phyloP scores from a whole-genome alignment of 2,113 vertebrate genomes.

The Psettodes erumei region DNA sequence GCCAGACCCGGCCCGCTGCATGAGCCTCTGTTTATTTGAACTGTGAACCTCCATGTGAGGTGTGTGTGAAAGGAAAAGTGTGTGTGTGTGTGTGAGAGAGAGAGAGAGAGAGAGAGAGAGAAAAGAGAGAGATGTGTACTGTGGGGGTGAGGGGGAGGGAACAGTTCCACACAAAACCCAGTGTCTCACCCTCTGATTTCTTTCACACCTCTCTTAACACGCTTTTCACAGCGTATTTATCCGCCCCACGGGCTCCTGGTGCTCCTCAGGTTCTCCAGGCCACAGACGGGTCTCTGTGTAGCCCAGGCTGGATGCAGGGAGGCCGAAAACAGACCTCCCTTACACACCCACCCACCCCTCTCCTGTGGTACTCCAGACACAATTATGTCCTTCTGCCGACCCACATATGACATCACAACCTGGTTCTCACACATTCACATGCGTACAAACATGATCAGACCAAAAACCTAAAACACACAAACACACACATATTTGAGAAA shows the following conservation, averaged over 20 bases:
- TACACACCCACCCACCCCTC: slow-evolving; percentile 42
- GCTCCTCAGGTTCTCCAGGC: slow-evolving; percentile 56
- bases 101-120: slow-evolving; percentile 32
- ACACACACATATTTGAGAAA: slow-evolving; percentile 10
- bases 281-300: slow-evolving; percentile 78
- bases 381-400: slow-evolving; percentile 69
- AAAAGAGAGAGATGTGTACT: slow-evolving; percentile 36
- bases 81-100: slow-evolving; percentile 32
- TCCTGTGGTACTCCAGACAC: slow-evolving; percentile 63
- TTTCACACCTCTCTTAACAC: slow-evolving; percentile 75
- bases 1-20: slow-evolving; percentile 48
- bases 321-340: slow-evolving; percentile 52
- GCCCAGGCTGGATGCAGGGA: slow-evolving; percentile 33
- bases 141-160: slow-evolving; percentile 35
- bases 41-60: slow-evolving; percentile 74
- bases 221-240: slow-evolving; percentile 74
- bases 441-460: no score
- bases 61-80: slow-evolving; percentile 67
- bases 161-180: slow-evolving; percentile 69
- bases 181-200: slow-evolving; percentile 61
- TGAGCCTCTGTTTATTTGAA: slow-evolving; percentile 81
- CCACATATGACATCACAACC: slow-evolving; percentile 59
- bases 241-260: slow-evolving; percentile 67
- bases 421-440: slow-evolving; percentile 21
- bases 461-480: no score